Evolutionary conservation across 2,113 vertebrate genomes (phyloP), one percentile per base, ranked within the genome.

Genomic region (Ciconia boyciana): DNA sequence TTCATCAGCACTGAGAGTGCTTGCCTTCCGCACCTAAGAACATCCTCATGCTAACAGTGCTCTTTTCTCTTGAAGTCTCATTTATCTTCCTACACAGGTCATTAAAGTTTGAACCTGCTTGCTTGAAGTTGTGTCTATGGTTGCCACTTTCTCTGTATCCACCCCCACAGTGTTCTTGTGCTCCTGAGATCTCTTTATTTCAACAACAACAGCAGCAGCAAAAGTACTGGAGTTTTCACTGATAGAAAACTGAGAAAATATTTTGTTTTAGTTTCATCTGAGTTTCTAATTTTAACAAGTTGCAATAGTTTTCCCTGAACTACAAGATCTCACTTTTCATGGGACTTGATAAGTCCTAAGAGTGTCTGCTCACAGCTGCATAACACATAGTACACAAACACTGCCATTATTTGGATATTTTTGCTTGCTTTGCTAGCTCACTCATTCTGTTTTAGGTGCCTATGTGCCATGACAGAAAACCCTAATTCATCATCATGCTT

Each of bases 41-140:
- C 90, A 89, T 91, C 93, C 79, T 96, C 92, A 77, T 89, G 87
- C 94, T 94, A 95, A 94, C 74, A 81, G 87, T 92, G 76, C 89
- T 94, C 41, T 89, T 96, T 97, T 94, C 69, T 80, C 86, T 62
- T 94, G 85, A 95, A 78, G 75, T 86, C 94, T 96, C 91, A 90
- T 97, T 97, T 89, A 89, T 97, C 96, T 97, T 96, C 91, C 65
- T 93, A 93, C 58, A 64, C 84, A 96, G 85, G 91, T 94, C 91
- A 77, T 72, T 91, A 86, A 94, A 94, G 86, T 95, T 92, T 66
- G 92, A 93, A 58, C 89, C 58, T 89, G 49, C 52, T 96, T 88
- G n/a, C 60, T 93, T 96, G 87, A 96, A 89, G 83, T 87, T 95
- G 81, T 90, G 86, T 79, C 80, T 95, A 0, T 41, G 77, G 88